Conservation (phyloP, 2,797 vertebrate genomes). For the Uromys caudimaculatus region DNA sequence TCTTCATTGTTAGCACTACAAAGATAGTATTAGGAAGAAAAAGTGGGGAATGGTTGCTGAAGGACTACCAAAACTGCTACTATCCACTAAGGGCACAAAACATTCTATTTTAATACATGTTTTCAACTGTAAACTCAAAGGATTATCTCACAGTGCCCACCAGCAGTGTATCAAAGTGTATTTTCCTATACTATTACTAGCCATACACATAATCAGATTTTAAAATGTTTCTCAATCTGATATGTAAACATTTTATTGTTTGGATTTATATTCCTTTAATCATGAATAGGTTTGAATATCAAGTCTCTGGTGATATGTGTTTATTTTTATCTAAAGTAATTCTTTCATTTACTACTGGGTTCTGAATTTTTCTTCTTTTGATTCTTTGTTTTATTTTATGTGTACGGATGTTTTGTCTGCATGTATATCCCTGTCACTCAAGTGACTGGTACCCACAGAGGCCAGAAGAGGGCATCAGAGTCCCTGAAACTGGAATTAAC, state of each 20-base stretch:
- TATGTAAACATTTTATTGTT: background rate
- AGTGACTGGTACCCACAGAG: background rate
- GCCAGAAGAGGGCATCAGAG: background rate
- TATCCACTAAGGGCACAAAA: background rate
- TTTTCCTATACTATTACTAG: background rate
- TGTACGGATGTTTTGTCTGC: background rate
- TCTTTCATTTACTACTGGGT: background rate
- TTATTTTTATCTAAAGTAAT: background rate
- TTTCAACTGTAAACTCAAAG: background rate
- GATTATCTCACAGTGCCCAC: background rate
- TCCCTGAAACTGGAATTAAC: background rate
- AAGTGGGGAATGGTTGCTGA: background rate
- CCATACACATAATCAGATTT: background rate
- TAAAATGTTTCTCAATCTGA: background rate
- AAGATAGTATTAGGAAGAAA: background rate
- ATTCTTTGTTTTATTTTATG: background rate
- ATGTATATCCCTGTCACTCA: background rate
- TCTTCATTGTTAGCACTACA: slow-evolving; percentile 26
- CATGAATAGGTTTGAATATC: background rate
- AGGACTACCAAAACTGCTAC: background rate
- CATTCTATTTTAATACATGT: background rate
- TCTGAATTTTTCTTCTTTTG: background rate
- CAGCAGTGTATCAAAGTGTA: background rate
- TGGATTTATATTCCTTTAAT: background rate
- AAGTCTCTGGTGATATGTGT: background rate